phyloP scores from a whole-genome alignment of 2,113 vertebrate genomes.

The Psephotus haematonotus region DNA sequence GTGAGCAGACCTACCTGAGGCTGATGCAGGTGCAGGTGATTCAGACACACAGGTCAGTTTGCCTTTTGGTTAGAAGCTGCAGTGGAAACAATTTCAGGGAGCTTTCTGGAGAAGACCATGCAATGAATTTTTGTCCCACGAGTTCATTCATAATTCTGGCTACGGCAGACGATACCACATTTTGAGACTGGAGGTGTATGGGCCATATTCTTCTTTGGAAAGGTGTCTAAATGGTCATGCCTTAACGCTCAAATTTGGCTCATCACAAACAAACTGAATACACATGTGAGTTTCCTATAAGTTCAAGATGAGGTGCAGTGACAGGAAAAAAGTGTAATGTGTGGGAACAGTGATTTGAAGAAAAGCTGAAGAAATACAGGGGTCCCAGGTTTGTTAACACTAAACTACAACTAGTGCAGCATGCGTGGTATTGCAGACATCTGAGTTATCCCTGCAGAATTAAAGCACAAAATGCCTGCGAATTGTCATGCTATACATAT shows the following conservation, averaged over 20 bases:
- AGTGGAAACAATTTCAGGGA: not conserved
- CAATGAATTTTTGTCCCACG: not conserved
- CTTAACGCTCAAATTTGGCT: not conserved
- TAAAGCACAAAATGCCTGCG: not conserved
- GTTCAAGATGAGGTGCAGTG: not conserved
- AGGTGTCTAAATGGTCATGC: not conserved
- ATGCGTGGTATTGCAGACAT: not conserved
- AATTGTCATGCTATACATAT: constrained; percentile 32
- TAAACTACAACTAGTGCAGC: not conserved
- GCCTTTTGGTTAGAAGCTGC: not conserved
- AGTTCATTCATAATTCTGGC: not conserved
- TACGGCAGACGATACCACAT: not conserved
- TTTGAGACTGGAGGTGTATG: not conserved
- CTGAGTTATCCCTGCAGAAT: constrained; percentile 33
- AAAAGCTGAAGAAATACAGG: constrained; percentile 28
- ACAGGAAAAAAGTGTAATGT: not conserved
- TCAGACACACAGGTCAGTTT: not conserved
- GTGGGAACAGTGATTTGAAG: not conserved
- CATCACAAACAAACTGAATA: not conserved
- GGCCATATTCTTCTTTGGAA: not conserved
- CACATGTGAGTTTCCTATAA: not conserved
- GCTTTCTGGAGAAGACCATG: not conserved
- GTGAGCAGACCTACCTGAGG: not conserved
- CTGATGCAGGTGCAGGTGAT: not conserved
- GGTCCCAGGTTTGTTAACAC: not conserved